Base-by-base conservation (phyloP, 92 coral and sea anemone species). In the Porites lobata region DNA sequence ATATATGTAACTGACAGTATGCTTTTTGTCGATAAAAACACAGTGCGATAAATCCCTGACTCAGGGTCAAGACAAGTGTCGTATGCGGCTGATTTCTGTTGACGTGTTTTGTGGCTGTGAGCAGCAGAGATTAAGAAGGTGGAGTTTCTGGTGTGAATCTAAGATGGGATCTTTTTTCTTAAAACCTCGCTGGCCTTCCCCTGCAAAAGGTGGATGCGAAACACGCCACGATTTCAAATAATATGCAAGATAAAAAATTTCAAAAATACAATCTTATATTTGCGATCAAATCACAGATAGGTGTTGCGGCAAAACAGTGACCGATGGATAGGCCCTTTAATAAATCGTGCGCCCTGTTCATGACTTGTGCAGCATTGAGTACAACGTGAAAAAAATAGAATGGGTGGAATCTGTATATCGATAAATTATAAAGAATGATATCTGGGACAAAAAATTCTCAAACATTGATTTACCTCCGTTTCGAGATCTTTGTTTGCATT, bases 11-110 rank as follows among this genome's bases (percentile, higher is more conserved):
- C 58, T 1, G 64, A 26, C 69, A 13, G 58, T 6, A 82, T 82
- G 78, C 56, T 69, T 70, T 50, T 13, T 38, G 58, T 58, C 69
- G 86, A 82, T 82, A 82, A 82, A 80, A 75, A 69, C 26, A 70
- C 20, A 17, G 32, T 14, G 66, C 9, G 78, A 82, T 69, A 81
- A 57, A 81, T 69, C 15, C 56, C 43, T 57, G 86, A 82, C 86
- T 56, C 58, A 1, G 26, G 86, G 86, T 82, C 86, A 82, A 82
- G 68, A 38, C 69, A 68, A 67, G 21, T 21, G 10, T 82, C 14
- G 77, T 24, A 17, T 10, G 4, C 77, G 19, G 47, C 67, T 1
- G 65, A 54, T 71, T 82, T 66, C 69, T 76, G 17, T 68, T 24
- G 47, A 21, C 72, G 38, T 22, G 15, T 10, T 22, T 21, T 67